Evolutionary conservation across 1,140 invertebrate genomes (phyloP), one percentile per base, ranked within the genome.

Genomic region (Leptinotarsa undecemlineata): DNA sequence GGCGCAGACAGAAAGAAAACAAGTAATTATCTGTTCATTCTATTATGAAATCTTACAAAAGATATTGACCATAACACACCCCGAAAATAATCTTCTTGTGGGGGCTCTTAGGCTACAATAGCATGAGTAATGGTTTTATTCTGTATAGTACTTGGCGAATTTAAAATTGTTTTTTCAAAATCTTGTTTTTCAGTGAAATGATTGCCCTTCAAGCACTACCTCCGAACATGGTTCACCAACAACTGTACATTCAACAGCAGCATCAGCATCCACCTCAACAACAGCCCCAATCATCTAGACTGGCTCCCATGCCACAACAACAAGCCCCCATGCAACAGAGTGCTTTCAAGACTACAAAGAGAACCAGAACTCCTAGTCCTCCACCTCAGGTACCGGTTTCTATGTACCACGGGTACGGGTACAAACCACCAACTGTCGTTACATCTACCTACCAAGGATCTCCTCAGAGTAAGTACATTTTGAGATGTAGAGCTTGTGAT

Each of bases 1-100:
- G 95, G 72, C 92, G 94, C 80, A 88, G 92, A 77, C 93, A 94
- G 76, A 94, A 94, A 84, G 94, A 95, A 86, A 87, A 88, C 26
- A 91, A 88, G 90, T 81, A 74, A 42, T 42, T 42, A 11, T 11
- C 8, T 42, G 33, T 42, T 42, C 33, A 42, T 11, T 42, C 0
- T 11, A 42, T 42, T 8, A 42, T 42, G 8, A 42, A 11, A 42
- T 11, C 33, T 42, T 3, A 42, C 33, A 42, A 42, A 1, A 33
- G 33, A 33, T 33, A 8, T 42, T 42, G 33, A 42, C 33, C 33
- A 42, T 42, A 42, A 42, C 8, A 42, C 33, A 42, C 8, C 33
- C 8, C 8, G 1, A 11, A 33, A 42, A 42, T 0, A 42, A 33
- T 33, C 1, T 11, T 42, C 33, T 11, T 11, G 33, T 42, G 2